Evolutionary conservation across 2,797 vertebrate genomes (phyloP).

Genomic region (Acrossocheilus wenchowensis): DNA sequence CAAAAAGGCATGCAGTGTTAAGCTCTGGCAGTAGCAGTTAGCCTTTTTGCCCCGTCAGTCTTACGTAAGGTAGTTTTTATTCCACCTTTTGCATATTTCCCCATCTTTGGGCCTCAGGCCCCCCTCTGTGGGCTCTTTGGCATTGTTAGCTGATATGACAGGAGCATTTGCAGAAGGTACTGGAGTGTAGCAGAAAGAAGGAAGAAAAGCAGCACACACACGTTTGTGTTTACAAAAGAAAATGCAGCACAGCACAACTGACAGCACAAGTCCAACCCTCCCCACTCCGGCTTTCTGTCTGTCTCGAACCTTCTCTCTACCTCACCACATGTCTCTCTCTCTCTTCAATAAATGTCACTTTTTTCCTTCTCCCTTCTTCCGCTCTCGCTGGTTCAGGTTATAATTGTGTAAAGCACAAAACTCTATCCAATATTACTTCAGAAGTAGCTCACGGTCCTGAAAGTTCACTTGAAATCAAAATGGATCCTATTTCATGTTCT

Average conservation of each 20-base stretch:
- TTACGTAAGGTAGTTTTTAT: constrained; percentile 45
- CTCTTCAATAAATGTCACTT: constrained; percentile 34
- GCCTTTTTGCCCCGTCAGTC: constrained; percentile 17
- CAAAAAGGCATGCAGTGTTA: background rate
- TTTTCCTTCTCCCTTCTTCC: background rate
- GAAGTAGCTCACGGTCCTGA: background rate
- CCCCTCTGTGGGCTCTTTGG: constrained; percentile 47
- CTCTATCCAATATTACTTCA: background rate
- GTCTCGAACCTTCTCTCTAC: constrained; percentile 38
- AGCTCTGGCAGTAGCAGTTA: background rate
- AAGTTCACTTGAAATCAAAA: constrained; percentile 15
- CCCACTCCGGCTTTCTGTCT: constrained; percentile 21
- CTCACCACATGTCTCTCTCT: constrained; percentile 22
- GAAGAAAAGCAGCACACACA: constrained; percentile 71
- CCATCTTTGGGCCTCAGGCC: constrained; percentile 40
- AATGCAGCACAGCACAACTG: constrained; percentile 65
- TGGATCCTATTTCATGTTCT: background rate
- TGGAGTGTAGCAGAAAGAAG: constrained; percentile 73
- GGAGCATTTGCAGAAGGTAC: constrained; percentile 70
- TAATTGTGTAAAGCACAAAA: constrained; percentile 35
- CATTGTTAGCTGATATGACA: constrained; percentile 67
- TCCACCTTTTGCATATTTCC: constrained; percentile 57
- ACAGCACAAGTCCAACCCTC: constrained; percentile 51
- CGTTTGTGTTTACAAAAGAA: constrained; percentile 67
- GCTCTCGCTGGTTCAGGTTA: constrained; percentile 16